These are phyloP conservation scores for Plotosus lineatus DNA, from an alignment of 2,113 vertebrate genomes.

Conservation along the genomic window DNA sequence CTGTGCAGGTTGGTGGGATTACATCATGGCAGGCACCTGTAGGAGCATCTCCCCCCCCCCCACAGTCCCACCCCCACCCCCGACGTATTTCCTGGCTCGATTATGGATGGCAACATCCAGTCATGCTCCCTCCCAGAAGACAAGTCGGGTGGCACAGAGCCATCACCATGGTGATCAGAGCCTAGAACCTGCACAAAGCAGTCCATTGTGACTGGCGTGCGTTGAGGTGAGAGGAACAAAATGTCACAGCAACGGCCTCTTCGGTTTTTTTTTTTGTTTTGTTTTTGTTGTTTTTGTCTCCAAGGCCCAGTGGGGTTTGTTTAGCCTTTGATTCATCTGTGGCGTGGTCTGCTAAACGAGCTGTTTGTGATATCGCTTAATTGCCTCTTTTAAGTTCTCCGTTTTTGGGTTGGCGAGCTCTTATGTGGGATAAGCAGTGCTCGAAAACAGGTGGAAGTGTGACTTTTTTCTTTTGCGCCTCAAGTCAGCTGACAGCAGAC, in stretches of 20 bases:
- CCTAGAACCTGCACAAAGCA: constrained; percentile 70
- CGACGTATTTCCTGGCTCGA: constrained; percentile 43
- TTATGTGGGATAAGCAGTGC: constrained; percentile 13
- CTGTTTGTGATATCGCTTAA: constrained; percentile 57
- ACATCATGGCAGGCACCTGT: constrained; percentile 52
- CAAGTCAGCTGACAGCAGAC: background rate
- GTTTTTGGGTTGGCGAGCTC: constrained; percentile 34
- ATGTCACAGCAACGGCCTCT: constrained; percentile 77
- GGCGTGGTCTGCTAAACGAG: constrained; percentile 58
- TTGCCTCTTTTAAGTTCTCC: constrained; percentile 53
- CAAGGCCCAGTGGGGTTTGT: constrained; percentile 66
- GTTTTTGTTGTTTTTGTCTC: constrained; percentile 73
- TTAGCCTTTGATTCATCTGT: constrained; percentile 62
- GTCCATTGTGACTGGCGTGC: constrained; percentile 73
- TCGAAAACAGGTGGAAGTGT: constrained; percentile 7
- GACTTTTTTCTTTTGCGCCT: background rate
- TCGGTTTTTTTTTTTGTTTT: constrained; percentile 72
- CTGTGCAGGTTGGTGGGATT: constrained; percentile 23
- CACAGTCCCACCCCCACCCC: constrained; percentile 24
- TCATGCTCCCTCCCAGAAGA: constrained; percentile 60
- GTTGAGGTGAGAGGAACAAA: constrained; percentile 77
- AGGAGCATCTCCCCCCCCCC: constrained; percentile 47
- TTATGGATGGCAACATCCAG: constrained; percentile 62
- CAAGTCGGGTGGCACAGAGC: constrained; percentile 72
- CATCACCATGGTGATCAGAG: constrained; percentile 78